Evolutionary conservation across 2,797 vertebrate genomes (phyloP), one percentile per base, ranked within the genome.

Genomic region (Acrossocheilus wenchowensis): DNA sequence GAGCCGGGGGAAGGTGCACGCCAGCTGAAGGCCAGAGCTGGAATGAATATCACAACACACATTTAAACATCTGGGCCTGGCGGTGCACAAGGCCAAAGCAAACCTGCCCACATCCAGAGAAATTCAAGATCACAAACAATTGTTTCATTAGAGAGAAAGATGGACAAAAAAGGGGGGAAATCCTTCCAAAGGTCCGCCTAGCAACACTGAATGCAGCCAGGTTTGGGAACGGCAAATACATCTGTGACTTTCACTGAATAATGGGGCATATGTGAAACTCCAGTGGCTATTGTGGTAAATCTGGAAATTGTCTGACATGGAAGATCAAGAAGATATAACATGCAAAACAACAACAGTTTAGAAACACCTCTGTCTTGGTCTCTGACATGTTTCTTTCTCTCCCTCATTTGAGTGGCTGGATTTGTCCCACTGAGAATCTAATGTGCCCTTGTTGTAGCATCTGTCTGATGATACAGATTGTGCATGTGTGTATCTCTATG

Each of bases 11-110:
- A 83, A 79, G 54, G 66, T 69, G 34, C 43, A 62, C n/a, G 60
- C 54, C 77, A 52, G 79, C 79, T 50, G n/a, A 66, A 34, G 74
- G 82, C 73, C 71, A 78, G 52, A 84, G 84, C 72, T 83, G 81
- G 83, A 85, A 84, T 77, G 75, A 88, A 86, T 86, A 87, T 86
- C 74, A 85, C 87, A 66, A 54, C 39, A 69, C 62, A 77, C 77
- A 79, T 62, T 14, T 57, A 12, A 85, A 89, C 89, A 91, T 88
- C 85, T 90, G 91, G 86, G 72, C 48, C 71, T 82, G n/a, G 30
- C 54, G 50, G 71, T 14, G 30, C 75, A 26, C 60, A 41, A 60
- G 45, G 77, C 41, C 83, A 75, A 81, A 54, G 43, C 73, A 84
- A 72, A 80, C 14, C 60, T 81, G n/a, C 66, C 64, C 50, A 57